A percentile compares a stretch with the other conserved stretches of the same genome.
Evolutionary conservation across 2,797 vertebrate species (phyloP).

Genomic region (Pangasius krempfi): DNA sequence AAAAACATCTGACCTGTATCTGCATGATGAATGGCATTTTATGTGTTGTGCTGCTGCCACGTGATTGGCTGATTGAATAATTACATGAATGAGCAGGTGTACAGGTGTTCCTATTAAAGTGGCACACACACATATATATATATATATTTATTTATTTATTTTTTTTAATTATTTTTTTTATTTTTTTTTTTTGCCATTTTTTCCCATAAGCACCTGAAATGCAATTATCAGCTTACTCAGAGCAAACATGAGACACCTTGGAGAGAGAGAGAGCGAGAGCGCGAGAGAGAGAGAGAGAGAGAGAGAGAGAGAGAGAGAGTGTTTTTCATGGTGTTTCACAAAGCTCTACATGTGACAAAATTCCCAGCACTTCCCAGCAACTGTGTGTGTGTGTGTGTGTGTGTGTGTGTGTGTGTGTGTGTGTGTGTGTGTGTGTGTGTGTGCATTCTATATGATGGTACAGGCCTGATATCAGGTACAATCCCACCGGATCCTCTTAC

Average conservation of each 20-base stretch:
- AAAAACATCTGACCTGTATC: neutral
- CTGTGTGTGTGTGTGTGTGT: neutral
- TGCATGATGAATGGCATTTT: neutral
- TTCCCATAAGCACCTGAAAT: slow-evolving; percentile 1
- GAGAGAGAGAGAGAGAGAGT: neutral
- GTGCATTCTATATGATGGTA: no score
- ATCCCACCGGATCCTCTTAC: neutral
- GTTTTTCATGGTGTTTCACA: slow-evolving; percentile 11
- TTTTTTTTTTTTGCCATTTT: neutral
- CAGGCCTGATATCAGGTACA: neutral
- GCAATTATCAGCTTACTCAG: slow-evolving; percentile 10
- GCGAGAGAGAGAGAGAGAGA: neutral
- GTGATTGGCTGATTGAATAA: neutral
- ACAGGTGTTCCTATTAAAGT: neutral
- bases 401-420: neutral
- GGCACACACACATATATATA: neutral
- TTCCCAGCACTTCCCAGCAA: slow-evolving; percentile 13
- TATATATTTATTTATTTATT: neutral
- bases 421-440: neutral
- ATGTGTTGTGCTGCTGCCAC: neutral
- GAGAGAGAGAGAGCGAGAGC: neutral
- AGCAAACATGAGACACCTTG: slow-evolving; percentile 45
- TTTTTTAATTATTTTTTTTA: neutral
- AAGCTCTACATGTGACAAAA: slow-evolving; percentile 9
- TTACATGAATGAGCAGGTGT: neutral